A percentile compares a stretch with the other conserved stretches of the same genome.
Conservation (phyloP, 2,797 vertebrate genomes). For the Synanceia verrucosa region DNA sequence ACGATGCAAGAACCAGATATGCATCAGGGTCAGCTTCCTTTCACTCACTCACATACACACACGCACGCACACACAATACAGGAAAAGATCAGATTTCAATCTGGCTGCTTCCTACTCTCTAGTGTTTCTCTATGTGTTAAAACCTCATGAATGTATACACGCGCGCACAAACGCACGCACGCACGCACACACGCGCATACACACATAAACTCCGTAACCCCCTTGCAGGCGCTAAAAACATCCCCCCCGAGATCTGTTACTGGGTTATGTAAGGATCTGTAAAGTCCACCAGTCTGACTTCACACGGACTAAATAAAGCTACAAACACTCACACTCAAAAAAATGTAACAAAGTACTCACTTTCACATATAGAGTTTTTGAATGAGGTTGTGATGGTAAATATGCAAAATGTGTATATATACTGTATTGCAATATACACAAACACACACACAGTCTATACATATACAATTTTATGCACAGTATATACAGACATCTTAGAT, state of each 20-base stretch:
- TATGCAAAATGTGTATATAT: too few species aligned
- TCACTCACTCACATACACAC: constrained; percentile 8
- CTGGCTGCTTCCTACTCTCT: constrained; percentile 21
- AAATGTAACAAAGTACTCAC: constrained; percentile 8
- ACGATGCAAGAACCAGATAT: constrained; percentile 39
- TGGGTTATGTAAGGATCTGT: constrained; percentile 70
- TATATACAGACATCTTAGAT: constrained; percentile 26
- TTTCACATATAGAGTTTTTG: background rate
- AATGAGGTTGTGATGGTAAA: constrained; percentile 5
- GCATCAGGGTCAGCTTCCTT: constrained; percentile 48
- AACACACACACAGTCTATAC: constrained; percentile 1
- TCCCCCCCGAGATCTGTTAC: constrained; percentile 68
- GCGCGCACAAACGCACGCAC: constrained; percentile 16
- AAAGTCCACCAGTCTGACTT: constrained; percentile 58
- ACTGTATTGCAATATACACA: too few species aligned
- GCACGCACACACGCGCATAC: background rate
- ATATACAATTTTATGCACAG: constrained; percentile 4
- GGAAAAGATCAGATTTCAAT: constrained; percentile 50
- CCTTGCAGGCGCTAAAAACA: constrained; percentile 56
- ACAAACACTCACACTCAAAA: background rate
- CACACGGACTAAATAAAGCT: constrained; percentile 66
- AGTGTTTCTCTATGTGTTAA: constrained; percentile 34
- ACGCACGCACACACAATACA: constrained; percentile 6
- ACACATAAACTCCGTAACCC: constrained; percentile 31
- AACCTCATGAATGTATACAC: constrained; percentile 17